phyloP scores from a whole-genome alignment of 2,113 vertebrate species.

The Rattus rattus region DNA sequence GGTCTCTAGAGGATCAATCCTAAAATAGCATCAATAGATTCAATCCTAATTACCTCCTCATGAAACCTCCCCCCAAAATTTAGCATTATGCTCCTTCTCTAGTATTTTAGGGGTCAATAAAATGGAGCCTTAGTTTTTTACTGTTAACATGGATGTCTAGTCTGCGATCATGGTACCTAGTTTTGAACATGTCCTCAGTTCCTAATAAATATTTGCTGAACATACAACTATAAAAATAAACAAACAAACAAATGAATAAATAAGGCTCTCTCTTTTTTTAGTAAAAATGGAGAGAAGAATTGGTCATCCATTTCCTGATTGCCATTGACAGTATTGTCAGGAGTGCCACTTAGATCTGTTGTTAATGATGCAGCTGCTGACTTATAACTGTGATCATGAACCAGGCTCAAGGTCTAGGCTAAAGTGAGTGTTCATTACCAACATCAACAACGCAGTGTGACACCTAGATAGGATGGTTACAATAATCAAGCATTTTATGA shows the following conservation, averaged over 20 bases:
- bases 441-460: background rate
- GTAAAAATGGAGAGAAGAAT: background rate
- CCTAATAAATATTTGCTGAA: background rate
- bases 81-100: background rate
- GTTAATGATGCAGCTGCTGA: background rate
- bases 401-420: background rate
- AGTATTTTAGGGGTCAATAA: background rate
- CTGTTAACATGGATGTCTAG: background rate
- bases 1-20: background rate
- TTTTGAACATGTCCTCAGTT: background rate
- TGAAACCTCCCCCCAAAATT: background rate
- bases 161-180: background rate
- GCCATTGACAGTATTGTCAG: background rate
- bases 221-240: background rate
- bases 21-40: background rate
- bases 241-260: too few relatives aligned
- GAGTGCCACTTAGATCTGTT: background rate
- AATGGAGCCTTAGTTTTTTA: background rate
- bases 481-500: background rate
- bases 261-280: background rate
- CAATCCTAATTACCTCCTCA: background rate
- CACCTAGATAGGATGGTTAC: background rate
- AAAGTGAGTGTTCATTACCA: background rate
- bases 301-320: background rate
- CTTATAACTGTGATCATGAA: background rate